Conservation (phyloP, 2,888 invertebrate genomes). For the Drosophila longiperda region DNA sequence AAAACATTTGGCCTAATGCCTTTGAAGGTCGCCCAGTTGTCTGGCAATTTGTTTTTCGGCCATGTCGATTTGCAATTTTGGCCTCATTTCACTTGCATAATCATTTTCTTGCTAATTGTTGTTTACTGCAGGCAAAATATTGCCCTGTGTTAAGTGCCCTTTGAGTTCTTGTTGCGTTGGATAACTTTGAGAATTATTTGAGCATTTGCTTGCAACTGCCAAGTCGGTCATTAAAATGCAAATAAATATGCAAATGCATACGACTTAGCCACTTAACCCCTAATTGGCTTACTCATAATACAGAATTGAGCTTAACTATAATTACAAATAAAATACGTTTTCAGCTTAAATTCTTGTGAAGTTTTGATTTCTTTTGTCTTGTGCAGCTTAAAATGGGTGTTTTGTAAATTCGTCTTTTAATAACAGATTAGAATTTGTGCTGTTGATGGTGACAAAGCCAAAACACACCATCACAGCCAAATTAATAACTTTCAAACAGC, state of each 20-base stretch:
- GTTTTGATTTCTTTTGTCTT: not conserved
- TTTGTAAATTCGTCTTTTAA: not conserved
- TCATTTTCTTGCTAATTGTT: constrained; percentile 63
- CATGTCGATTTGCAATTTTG: constrained; percentile 44
- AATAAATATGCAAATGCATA: not conserved
- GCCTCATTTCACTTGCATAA: constrained; percentile 67
- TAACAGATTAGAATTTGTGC: not conserved
- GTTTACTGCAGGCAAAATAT: constrained; percentile 47
- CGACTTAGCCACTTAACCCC: constrained; percentile 19
- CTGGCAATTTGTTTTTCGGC: constrained; percentile 53
- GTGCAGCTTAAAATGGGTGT: not conserved
- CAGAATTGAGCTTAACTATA: not conserved
- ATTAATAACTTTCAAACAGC: not conserved
- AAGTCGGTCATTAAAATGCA: not conserved
- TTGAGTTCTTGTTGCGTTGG: constrained; percentile 30
- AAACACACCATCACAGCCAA: not conserved
- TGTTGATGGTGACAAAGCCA: not conserved
- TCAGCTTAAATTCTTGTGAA: not conserved
- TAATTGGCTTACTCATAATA: constrained; percentile 24
- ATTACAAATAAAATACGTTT: not conserved
- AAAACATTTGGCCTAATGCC: constrained; percentile 56
- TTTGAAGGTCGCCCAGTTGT: constrained; percentile 53
- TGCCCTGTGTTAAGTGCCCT: constrained; percentile 10
- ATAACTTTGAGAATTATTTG: constrained; percentile 13
- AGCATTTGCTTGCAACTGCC: constrained; percentile 24